Evolutionary conservation across 2,888 invertebrate species (phyloP), one percentile per base, ranked within the genome.

Genomic region (Macrophya annulata): DNA sequence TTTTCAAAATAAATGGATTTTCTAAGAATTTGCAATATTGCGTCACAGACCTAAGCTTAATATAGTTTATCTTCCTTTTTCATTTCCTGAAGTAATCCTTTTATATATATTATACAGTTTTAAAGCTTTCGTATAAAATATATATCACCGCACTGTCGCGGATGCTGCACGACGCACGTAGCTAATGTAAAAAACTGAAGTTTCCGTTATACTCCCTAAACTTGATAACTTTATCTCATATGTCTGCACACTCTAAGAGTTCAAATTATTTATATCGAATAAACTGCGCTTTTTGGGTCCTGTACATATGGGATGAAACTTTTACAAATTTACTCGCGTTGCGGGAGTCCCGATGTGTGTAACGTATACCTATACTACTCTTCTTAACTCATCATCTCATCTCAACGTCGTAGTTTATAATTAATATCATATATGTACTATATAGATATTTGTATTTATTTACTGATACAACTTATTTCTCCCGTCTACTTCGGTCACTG

Each of bases 331-430:
- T 3, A 62, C 48, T 48, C 25, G 62, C 71, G 71, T 71, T 71
- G 71, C 71, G 71, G 71, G 71, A 71, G 71, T 71, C 71, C n/a
- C 40, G 17, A 71, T 71, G n/a, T n/a, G 12, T n/a, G 4, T 8
- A 31, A 31, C 31, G 0, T 40, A 8, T 71, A 40, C 31, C 21
- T 65, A 3, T 1, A n/a, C 40, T 40, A 71, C 37, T n/a, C 71
- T 37, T 40, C 71, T n/a, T 17, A 71, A n/a, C n/a, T 40, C 55
- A 55, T n/a, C 62, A 12, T 25, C 25, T 62, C 25, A n/a, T n/a
- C 3, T 25, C 12, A 4, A 10, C 25, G 25, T 31, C 62, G 2
- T 25, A 31, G 4, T 25, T 62, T 62, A 25, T 62, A 25, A 10
- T 31, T 55, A n/a, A 55, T 55, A 55, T 55, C n/a, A 2, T n/a